Evolutionary conservation across 2,888 invertebrate species (phyloP).

Genomic region (Ectemnius cavifrons): DNA sequence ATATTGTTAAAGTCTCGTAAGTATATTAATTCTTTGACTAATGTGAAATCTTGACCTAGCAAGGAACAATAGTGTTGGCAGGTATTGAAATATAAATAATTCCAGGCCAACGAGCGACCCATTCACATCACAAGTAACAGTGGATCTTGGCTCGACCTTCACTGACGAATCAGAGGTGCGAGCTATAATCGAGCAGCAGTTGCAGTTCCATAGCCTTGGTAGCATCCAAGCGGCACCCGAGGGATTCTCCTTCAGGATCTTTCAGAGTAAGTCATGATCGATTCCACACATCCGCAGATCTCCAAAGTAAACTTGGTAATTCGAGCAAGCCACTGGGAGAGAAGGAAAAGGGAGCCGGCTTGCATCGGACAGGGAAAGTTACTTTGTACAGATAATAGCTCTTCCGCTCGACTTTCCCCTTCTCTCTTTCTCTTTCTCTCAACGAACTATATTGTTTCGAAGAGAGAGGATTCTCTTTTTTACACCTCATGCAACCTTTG

Average conservation of each 20-base stretch:
- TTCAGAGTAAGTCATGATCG: conserved; percentile 78
- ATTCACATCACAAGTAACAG: conserved; percentile 83
- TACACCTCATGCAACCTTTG: no score
- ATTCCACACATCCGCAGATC: conserved; percentile 25
- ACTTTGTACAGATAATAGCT: conserved; percentile 1
- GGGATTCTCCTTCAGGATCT: conserved; percentile 82
- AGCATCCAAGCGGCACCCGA: conserved; percentile 80
- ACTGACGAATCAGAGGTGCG: conserved; percentile 80
- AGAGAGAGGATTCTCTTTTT: no score
- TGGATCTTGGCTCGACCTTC: conserved; percentile 84
- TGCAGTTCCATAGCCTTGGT: conserved; percentile 81
- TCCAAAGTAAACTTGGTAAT: conserved; percentile 29
- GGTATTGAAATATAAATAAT: no score
- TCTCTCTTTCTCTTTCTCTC: background rate
- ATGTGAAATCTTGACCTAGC: no score
- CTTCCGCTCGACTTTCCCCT: background rate
- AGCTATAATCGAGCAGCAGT: conserved; percentile 80
- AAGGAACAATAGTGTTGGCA: no score
- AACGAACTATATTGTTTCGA: background rate
- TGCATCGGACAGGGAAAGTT: conserved; percentile 7
- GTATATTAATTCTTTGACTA: conserved; percentile 67
- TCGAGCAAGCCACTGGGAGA: background rate
- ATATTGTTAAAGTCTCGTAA: conserved; percentile 86
- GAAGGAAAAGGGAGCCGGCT: no score
- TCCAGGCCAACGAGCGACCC: conserved; percentile 81